Evolutionary conservation across 2,113 vertebrate species (phyloP), one percentile per base, ranked within the genome.

Genomic region (Pantherophis guttatus): DNA sequence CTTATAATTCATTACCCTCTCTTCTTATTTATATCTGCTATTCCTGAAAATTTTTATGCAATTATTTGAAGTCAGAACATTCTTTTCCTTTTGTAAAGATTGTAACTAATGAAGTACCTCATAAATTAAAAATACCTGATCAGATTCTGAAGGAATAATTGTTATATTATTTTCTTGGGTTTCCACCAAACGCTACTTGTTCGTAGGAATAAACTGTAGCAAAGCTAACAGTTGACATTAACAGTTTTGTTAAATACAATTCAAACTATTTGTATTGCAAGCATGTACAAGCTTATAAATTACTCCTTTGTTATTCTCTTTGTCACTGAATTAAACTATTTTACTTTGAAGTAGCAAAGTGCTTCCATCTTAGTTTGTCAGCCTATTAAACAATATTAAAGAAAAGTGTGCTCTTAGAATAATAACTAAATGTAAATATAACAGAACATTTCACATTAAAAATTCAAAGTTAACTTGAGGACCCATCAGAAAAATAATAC

Each of bases 101-200:
- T 53, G 52, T 11, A 53, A 86, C 86, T 89, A 94, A 53, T 44
- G 29, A 88, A 39, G 62, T 94, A 70, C 26, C 75, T 50, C 8
- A 89, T 58, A 70, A 57, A 91, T 95, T 13, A 5, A 95, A 23
- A 57, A 81, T 70, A 96, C 89, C 57, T 91, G 88, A 70, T 57
- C 21, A 6, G 9, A 39, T 59, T 59, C 23, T 59, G 89, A 90
- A 96, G 89, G 89, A 26, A 21, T 0, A 87, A 44, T 88, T 48
- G 21, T 29, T 91, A 65, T 3, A 65, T 88, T 10, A 62, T 8
- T 0, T 21, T 54, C 53, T 92, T 92, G 70, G 91, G 54, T 91
- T 92, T 85, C 93, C 94, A 95, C 12, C 58, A 58, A 88, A 23
- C 13, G 11, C 33, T 87, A 81, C 21, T 88, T 92, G 87, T 95